These are phyloP conservation scores for Pangasius krempfi DNA, from an alignment of 2,797 vertebrate species.

Conservation along the genomic window DNA sequence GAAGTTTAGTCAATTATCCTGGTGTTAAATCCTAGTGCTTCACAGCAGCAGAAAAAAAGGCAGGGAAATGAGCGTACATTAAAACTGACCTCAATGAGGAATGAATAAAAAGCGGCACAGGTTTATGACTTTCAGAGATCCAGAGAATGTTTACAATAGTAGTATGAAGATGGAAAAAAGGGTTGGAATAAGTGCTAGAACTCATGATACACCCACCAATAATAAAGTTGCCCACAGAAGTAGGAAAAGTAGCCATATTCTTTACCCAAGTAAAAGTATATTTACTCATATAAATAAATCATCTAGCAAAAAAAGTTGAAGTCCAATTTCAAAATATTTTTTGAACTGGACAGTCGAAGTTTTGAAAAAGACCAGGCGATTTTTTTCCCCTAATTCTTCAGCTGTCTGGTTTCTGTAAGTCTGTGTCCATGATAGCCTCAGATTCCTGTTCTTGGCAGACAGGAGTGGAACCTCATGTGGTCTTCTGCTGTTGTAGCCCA, in stretches of 20 bases:
- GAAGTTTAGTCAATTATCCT: constrained; percentile 12
- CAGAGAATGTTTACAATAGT: neutral
- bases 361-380: no score
- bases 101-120: neutral
- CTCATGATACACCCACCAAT: neutral
- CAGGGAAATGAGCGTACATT: neutral
- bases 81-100: neutral
- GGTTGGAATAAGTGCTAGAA: neutral
- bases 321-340: no score
- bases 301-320: neutral
- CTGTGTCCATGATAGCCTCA: no score
- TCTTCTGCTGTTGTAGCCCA: no score
- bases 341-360: no score
- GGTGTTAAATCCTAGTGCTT: neutral
- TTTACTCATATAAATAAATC: neutral
- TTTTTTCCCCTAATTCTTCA: no score
- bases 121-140: neutral
- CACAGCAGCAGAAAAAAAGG: neutral
- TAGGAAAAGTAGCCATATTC: neutral
- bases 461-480: no score
- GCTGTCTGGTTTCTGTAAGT: no score
- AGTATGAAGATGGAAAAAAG: neutral
- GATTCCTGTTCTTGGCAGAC: no score
- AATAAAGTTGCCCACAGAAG: neutral
- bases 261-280: neutral